Evolutionary conservation across 2,888 invertebrate genomes (phyloP), one percentile per base, ranked within the genome.

Genomic region (Drosophila gaucha): DNA sequence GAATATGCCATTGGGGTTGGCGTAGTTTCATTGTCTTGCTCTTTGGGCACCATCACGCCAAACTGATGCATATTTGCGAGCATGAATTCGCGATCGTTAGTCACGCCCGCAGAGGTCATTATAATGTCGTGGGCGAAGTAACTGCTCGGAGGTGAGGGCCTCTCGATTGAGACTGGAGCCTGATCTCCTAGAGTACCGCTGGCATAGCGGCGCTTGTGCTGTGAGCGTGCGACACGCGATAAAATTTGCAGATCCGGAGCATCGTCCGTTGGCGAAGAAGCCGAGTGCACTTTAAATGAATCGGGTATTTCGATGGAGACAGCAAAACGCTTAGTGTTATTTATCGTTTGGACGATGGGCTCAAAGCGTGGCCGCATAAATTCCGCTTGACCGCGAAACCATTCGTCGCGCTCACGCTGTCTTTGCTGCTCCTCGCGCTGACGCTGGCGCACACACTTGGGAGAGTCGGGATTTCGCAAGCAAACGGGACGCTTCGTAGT

Each of bases 281-380:
- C 50, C 0, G 77, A 64, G 3, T 84, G 78, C 3, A 68, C 67
- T 52, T 90, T 91, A 24, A 90, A 89, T 1, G 90, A 90, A 33
- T 90, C 90, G 5, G 90, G 90, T 67, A 90, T 90, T 66, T 90
- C 90, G 18, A 90, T 90, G 12, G 90, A 90, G 0, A 90, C 90
- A 0, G 90, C 90, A 65, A 90, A 90, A 5, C 90, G 85, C 28
- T 89, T 89, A 0, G 90, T 90, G 41, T 90, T 90, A 58, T 90
- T 90, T 9, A 90, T 78, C 6, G 91, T 90, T 64, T 90, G 91
- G 9, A 90, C 71, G 54, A 90, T 86, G 20, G 90, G 91, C 33
- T 91, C 90, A 33, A 88, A 90, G 20, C 79, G 85, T 0, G 90
- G 90, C 16, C 79, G 80, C 20, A 86, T 77, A 14, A 89, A 90